Evolutionary conservation across 2,797 vertebrate species (phyloP).

Genomic region (Agapornis canus): DNA sequence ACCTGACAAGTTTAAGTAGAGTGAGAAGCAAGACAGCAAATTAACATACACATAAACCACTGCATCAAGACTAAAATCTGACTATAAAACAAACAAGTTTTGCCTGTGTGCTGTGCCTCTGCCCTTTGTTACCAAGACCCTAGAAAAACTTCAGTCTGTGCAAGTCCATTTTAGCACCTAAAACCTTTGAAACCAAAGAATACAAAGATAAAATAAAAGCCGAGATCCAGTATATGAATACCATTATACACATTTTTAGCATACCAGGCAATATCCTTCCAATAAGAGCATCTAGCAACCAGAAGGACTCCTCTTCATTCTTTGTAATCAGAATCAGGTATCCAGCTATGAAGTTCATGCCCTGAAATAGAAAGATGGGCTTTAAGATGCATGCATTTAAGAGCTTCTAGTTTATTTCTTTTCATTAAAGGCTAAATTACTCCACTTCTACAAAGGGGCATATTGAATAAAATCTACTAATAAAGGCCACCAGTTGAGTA

Average conservation of each 20-base stretch:
- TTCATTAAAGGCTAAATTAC: background rate
- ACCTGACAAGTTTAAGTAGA: background rate
- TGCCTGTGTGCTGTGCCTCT: background rate
- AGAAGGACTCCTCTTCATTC: conserved; percentile 93
- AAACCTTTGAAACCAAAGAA: background rate
- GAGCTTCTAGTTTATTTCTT: background rate
- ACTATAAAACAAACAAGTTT: background rate
- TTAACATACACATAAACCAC: background rate
- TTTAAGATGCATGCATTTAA: background rate
- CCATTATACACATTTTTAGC: background rate
- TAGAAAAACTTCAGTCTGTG: background rate
- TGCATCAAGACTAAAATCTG: background rate
- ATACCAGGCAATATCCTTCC: conserved; percentile 90
- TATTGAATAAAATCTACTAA: background rate
- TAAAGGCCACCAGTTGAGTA: background rate
- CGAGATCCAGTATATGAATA: background rate
- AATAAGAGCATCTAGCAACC: conserved; percentile 93
- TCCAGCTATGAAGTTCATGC: conserved; percentile 96
- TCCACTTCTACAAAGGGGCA: background rate
- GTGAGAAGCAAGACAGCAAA: background rate
- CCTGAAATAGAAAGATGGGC: conserved; percentile 77
- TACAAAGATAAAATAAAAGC: background rate
- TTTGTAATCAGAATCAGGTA: conserved; percentile 94
- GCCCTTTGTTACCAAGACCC: background rate
- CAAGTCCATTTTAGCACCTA: background rate